Evolutionary conservation across 1,140 invertebrate species (phyloP).

Genomic region (Lepidurus apus): DNA sequence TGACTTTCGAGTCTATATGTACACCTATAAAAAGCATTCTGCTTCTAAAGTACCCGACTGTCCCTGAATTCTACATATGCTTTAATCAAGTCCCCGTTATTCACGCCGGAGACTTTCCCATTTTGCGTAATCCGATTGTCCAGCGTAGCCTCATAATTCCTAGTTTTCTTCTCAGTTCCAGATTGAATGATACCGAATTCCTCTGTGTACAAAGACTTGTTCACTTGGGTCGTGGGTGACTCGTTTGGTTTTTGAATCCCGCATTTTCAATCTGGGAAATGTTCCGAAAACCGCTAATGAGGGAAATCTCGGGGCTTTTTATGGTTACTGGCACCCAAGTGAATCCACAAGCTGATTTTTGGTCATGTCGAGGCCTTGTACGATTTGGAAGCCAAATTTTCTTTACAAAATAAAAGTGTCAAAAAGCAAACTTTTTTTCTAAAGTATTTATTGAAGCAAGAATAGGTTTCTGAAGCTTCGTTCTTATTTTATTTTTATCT

Average conservation of each 20-base stretch:
- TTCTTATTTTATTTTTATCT: too few relatives aligned
- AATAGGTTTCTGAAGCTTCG: neutral
- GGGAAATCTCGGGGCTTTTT: neutral
- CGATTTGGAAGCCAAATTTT: neutral
- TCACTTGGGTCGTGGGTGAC: neutral
- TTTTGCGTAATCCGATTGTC: neutral
- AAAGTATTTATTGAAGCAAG: neutral
- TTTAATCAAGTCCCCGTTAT: neutral
- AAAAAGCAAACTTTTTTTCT: neutral
- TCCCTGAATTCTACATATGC: constrained; percentile 10
- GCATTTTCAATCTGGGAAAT: neutral
- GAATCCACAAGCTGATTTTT: neutral
- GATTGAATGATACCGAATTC: neutral
- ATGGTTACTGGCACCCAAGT: neutral
- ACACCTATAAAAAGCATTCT: neutral
- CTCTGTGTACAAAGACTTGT: neutral
- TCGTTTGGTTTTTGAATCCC: neutral
- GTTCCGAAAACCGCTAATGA: neutral
- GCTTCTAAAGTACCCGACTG: neutral
- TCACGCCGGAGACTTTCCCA: neutral
- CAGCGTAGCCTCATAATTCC: neutral
- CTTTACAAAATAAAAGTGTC: neutral
- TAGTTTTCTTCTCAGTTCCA: neutral
- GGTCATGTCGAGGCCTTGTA: neutral
- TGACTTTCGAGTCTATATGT: neutral